Base-by-base conservation (phyloP, 2,113 vertebrate species). In the Aleadryas rufinucha region DNA sequence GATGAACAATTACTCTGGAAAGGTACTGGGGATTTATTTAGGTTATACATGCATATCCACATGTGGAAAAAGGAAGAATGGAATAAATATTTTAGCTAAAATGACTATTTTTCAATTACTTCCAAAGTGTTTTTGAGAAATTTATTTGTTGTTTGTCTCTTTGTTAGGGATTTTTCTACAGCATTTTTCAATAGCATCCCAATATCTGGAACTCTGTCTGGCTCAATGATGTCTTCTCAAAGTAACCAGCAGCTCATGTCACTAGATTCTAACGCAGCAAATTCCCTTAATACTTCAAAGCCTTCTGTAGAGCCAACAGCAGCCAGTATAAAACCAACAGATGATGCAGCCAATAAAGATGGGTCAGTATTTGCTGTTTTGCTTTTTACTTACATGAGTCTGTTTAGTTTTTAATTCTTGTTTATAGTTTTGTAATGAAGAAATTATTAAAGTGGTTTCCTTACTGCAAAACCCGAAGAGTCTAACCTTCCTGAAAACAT, bases 171-270 rank as follows among this genome's bases (percentile, higher is more conserved):
- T 97, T 99, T 99, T 98, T 99, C 99, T 23, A 99, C 99, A 28
- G 99, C 99, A 16, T 98, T 99, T 97, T 99, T 99, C 97, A 99
- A 99, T 98, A 99, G 99, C 92, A 99, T 98, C 88, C 99, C 99
- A 80, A 99, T 99, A 96, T 98, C 98, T 22, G 98, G 98, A 90
- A 97, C 98, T 72, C 97, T 99, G 59, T 98, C 99, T 3, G 99
- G 99, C 53, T 99, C 99, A 39, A 98, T 99, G 96, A 98, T 99
- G 96, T 99, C 99, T 95, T 99, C 98, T 95, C 99, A 99, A 88
- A 98, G 99, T 72, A 98, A 98, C 91, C 98, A 99, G 31, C 99
- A 99, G 95, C 98, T 99, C 79, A 95, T 98, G 91, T 99, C 98
- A 53, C 98, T 99, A 5, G 99, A 99, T 96, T 99, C 99, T 92